Base-by-base conservation (phyloP, 2,113 vertebrate genomes). In the Colius striatus region DNA sequence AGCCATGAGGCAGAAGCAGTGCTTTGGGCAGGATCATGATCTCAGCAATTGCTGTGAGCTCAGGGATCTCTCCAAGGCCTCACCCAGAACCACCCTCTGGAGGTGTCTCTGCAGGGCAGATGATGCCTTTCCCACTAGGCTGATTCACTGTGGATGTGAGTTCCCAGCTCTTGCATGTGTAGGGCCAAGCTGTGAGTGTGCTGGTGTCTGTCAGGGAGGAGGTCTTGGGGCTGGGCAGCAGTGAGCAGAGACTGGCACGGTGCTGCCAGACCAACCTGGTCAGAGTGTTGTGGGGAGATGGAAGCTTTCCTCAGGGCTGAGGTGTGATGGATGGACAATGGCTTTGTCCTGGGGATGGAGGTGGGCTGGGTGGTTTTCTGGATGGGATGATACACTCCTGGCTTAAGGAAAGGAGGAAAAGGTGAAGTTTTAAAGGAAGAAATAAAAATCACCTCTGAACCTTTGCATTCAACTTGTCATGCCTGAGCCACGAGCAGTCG, bases 181-280 rank as follows among this genome's bases (percentile, higher is more conserved):
- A 19, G 76, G 61, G 16, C 8, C 22, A 10, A 1, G 2, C 6
- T 20, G 2, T 5, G 75, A 14, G 48, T 1, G 26, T 3, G 5
- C 13, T 68, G 32, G 57, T 16, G 21, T 0, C 27, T 16, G 21
- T 25, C n/a, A 30, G n/a, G 25, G 61, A n/a, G 16, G 13, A 36
- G 55, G 9, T 22, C 58, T 19, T 81, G n/a, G 75, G 54, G 48
- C 20, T 54, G 79, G 91, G 19, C 36, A 63, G 68, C 63, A n/a
- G 29, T 0, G 2, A 48, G 60, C 3, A 3, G 48, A n/a, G 27
- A 7, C 27, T 1, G 15, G 54, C 48, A 13, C 0, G 12, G 21
- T 26, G 22, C 34, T 62, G 72, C 8, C 50, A n/a, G 21, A 51
- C 29, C 61, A 19, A 1, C 9, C 5, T 78, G 61, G 13, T 9